Evolutionary conservation across 2,888 invertebrate species (phyloP).

Genomic region (Pristionchus exspectatus): DNA sequence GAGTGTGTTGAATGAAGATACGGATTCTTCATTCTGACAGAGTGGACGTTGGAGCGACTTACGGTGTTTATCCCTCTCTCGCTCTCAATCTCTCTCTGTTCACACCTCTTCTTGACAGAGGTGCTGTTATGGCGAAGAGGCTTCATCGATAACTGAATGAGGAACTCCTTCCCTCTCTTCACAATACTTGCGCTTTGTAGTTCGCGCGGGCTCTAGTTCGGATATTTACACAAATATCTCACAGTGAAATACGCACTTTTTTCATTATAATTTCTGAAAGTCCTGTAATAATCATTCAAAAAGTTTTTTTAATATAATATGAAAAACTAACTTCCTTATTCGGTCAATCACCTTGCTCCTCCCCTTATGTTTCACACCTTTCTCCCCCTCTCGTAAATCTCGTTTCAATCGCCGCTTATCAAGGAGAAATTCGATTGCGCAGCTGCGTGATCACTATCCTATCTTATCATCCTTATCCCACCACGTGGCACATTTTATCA

Average conservation of each 20-base stretch:
- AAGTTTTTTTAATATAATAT: no score
- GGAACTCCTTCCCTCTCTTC: neutral
- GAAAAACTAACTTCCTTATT: neutral
- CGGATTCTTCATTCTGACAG: neutral
- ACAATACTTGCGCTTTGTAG: no score
- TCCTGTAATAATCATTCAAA: no score
- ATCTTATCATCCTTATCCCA: neutral
- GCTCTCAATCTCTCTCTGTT: neutral
- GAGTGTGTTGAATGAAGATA: neutral
- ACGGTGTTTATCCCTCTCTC: conserved; percentile 32
- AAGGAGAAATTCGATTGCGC: conserved; percentile 1
- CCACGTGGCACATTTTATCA: neutral
- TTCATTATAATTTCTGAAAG: no score
- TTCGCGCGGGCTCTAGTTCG: no score
- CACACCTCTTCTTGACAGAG: neutral
- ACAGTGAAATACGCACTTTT: no score
- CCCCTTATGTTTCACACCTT: conserved; percentile 3
- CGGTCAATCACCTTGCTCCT: neutral
- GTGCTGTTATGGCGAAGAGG: neutral
- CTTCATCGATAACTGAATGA: conserved; percentile 5
- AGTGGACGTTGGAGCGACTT: neutral
- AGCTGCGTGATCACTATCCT: neutral
- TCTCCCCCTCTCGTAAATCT: conserved; percentile 11
- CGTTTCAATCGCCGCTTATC: conserved; percentile 20
- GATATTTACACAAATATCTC: no score